Evolutionary conservation across 2,797 vertebrate genomes (phyloP).

Genomic region (Fringilla coelebs): DNA sequence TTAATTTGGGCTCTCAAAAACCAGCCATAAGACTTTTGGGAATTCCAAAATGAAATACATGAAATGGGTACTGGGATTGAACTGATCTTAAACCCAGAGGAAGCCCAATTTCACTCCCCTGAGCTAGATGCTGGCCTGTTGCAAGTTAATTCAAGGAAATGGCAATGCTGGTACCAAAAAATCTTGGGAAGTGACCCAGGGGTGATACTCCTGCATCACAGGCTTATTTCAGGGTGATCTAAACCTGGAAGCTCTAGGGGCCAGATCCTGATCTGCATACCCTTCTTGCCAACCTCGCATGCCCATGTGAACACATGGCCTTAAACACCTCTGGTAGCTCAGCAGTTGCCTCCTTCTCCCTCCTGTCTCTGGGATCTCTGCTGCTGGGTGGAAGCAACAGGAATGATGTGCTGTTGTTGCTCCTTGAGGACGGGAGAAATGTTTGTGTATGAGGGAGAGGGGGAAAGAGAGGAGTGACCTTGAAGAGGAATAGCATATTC

Average conservation of each 20-base stretch:
- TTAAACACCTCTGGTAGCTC: neutral
- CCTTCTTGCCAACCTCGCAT: neutral
- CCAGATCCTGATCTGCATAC: neutral
- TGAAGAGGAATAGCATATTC: neutral
- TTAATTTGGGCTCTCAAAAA: neutral
- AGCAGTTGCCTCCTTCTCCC: neutral
- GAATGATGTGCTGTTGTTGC: neutral
- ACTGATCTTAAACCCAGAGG: neutral
- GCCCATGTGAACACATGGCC: fast-evolving
- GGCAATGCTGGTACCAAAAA: neutral
- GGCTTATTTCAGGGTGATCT: neutral
- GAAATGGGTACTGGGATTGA: neutral
- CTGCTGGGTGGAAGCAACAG: neutral
- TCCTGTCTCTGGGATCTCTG: neutral
- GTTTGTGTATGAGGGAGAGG: neutral
- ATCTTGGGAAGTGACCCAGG: neutral
- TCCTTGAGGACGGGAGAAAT: neutral
- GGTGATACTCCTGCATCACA: neutral
- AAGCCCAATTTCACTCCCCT: fast-evolving
- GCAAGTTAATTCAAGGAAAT: neutral
- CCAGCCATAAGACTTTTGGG: neutral
- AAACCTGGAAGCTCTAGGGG: neutral
- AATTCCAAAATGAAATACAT: neutral
- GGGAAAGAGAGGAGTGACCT: neutral
- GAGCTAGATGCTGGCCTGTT: neutral